These are phyloP conservation scores for Brachyopa scutellaris DNA, from an alignment of 2,888 invertebrate species.

Conservation along the genomic window DNA sequence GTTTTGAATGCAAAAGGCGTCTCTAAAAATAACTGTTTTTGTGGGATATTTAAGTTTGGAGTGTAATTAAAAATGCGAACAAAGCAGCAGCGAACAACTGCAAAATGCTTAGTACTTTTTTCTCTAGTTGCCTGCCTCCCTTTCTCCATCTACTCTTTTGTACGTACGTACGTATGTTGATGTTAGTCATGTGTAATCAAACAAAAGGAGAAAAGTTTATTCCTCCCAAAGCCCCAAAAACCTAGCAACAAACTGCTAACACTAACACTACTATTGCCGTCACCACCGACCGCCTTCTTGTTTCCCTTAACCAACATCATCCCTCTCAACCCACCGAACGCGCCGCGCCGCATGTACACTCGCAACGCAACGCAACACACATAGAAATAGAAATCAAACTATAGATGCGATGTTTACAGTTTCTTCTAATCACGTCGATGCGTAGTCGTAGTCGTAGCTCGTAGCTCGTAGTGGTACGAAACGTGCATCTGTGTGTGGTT, in stretches of 20 bases:
- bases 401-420: slow-evolving; percentile 33
- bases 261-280: slow-evolving; percentile 30
- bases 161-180: neutral
- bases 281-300: slow-evolving; percentile 44
- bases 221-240: slow-evolving; percentile 65
- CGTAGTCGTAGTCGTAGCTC: slow-evolving; percentile 1
- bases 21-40: slow-evolving; percentile 62
- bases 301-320: slow-evolving; percentile 46
- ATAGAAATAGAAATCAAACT: slow-evolving; percentile 20
- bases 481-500: slow-evolving; percentile 36
- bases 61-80: slow-evolving; percentile 67
- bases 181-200: slow-evolving; percentile 67
- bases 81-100: slow-evolving; percentile 37
- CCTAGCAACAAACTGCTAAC: slow-evolving; percentile 39
- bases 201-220: slow-evolving; percentile 68
- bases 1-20: slow-evolving; percentile 47
- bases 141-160: slow-evolving; percentile 8
- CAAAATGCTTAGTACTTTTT: slow-evolving; percentile 1
- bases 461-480: too few species aligned
- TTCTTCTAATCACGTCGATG: slow-evolving; percentile 51
- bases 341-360: neutral
- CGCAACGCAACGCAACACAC: slow-evolving; percentile 6
- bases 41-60: slow-evolving; percentile 24
- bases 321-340: slow-evolving; percentile 1
- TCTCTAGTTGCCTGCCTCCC: neutral